Evolutionary conservation across 2,888 invertebrate species (phyloP).

Genomic region (Sarcophaga caerulescens): DNA sequence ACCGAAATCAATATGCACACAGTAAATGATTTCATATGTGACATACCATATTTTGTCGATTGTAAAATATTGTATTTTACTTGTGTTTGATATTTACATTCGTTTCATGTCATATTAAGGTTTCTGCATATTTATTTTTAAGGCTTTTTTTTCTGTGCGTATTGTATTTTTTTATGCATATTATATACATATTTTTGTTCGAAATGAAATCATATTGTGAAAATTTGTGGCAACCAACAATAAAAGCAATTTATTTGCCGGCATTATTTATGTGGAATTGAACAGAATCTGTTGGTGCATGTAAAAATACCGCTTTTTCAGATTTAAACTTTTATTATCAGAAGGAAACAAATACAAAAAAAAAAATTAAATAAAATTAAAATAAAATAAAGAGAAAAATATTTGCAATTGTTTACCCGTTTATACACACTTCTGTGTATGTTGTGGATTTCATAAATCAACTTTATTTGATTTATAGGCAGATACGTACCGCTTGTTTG

Average conservation of each 20-base stretch:
- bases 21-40: no score
- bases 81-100: not conserved
- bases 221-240: not conserved
- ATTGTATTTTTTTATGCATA: conserved; percentile 26
- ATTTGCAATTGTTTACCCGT: conserved; percentile 10
- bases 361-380: no score
- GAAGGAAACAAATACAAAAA: not conserved
- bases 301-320: not conserved
- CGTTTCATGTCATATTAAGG: conserved; percentile 31
- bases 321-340: conserved; percentile 41
- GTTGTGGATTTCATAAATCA: conserved; percentile 45
- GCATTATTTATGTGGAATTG: not conserved
- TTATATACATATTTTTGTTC: not conserved
- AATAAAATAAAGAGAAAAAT: not conserved
- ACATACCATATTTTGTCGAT: not conserved
- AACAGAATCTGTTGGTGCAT: not conserved
- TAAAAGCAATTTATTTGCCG: conserved; percentile 13
- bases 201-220: not conserved
- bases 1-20: no score
- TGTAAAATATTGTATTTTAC: not conserved
- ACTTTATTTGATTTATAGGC: conserved; percentile 43
- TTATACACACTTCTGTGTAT: not conserved
- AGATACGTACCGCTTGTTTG: not conserved
- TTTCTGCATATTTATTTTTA: conserved; percentile 12
- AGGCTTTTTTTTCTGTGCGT: not conserved